These are phyloP conservation scores for Ceratotherium simum DNA, from an alignment of 2,113 vertebrate species.

Conservation along the genomic window DNA sequence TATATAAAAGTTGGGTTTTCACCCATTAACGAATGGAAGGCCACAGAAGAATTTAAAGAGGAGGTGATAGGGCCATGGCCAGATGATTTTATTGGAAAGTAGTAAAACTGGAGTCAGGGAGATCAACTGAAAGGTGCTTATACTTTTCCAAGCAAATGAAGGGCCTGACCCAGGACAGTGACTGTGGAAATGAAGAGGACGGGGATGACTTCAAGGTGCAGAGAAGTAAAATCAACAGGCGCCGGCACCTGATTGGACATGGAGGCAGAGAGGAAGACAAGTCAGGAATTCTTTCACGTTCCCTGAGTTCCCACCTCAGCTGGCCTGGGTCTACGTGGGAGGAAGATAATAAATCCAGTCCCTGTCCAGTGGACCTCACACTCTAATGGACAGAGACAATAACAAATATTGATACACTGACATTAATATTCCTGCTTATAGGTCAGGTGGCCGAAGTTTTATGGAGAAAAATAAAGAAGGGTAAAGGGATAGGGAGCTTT, in stretches of 20 bases:
- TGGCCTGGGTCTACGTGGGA: not conserved
- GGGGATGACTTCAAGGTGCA: not conserved
- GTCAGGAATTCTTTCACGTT: not conserved
- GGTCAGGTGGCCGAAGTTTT: not conserved
- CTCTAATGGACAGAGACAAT: not conserved
- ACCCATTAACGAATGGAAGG: not conserved
- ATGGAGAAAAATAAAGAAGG: not conserved
- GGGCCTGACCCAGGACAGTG: not conserved
- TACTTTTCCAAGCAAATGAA: not conserved
- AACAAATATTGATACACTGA: not conserved
- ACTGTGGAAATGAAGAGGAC: not conserved
- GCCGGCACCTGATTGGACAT: not conserved
- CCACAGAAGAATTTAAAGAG: conserved; percentile 10
- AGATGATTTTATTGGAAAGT: not conserved
- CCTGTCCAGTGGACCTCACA: not conserved
- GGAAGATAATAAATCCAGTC: not conserved
- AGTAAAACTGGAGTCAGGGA: not conserved
- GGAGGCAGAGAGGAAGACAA: not conserved
- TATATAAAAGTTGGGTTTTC: not conserved
- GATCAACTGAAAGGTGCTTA: not conserved
- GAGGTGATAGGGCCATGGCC: not conserved
- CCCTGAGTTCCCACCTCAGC: not conserved
- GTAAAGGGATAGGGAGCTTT: not conserved
- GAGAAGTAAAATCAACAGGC: conserved; percentile 7
- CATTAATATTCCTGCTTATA: not conserved